Evolutionary conservation across 2,888 invertebrate species (phyloP).

Genomic region (Caenorhabditis afra): DNA sequence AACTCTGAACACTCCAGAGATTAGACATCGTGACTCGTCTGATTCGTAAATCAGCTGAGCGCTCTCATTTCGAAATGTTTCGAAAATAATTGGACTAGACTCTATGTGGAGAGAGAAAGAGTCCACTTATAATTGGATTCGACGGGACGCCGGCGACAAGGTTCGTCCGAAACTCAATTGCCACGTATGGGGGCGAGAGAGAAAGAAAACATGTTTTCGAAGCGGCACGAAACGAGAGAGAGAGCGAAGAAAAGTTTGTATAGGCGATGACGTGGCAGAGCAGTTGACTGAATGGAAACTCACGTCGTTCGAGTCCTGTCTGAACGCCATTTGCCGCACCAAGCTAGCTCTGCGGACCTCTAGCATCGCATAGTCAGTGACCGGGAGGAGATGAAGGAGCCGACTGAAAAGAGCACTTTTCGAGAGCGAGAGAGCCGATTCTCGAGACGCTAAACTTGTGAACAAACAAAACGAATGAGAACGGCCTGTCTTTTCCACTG

Average conservation of each 20-base stretch:
- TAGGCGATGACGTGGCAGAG: constrained; percentile 22
- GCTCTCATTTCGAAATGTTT: background rate
- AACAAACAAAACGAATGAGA: constrained; percentile 41
- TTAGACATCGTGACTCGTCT: constrained; percentile 4
- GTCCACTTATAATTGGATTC: background rate
- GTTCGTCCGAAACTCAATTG: constrained; percentile 34
- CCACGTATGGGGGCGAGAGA: constrained; percentile 40
- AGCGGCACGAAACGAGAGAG: background rate
- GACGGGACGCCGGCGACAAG: background rate
- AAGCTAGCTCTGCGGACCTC: constrained; percentile 67
- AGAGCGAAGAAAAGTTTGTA: constrained; percentile 26
- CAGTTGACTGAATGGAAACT: constrained; percentile 12
- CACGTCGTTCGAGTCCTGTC: constrained; percentile 70
- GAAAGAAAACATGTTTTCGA: constrained; percentile 35
- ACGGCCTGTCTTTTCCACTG: constrained; percentile 17
- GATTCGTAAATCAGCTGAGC: constrained; percentile 7
- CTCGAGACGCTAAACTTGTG: constrained; percentile 41
- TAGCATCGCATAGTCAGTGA: constrained; percentile 61
- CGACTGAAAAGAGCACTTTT: background rate
- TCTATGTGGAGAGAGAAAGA: background rate
- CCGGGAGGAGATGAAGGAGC: constrained; percentile 8
- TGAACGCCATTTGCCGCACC: constrained; percentile 69
- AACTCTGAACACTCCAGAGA: constrained; percentile 27
- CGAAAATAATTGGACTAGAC: background rate
- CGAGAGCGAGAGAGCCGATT: constrained; percentile 33